phyloP scores from a whole-genome alignment of 1,140 invertebrate species.

The Protaetia brevitarsis region DNA sequence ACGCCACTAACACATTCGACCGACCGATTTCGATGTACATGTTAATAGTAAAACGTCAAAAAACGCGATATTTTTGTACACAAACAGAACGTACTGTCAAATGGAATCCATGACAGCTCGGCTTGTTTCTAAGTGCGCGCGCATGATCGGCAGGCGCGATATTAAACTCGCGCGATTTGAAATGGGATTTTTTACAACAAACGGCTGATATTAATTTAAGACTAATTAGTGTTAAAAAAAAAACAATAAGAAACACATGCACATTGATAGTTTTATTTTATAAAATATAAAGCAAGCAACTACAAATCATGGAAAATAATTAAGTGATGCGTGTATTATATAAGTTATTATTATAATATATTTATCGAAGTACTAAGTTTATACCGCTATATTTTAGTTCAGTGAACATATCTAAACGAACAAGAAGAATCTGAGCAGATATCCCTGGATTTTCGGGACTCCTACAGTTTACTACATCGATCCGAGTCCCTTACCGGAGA shows the following conservation, averaged over 20 bases:
- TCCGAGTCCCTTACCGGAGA: neutral
- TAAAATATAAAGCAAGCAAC: too few relatives aligned
- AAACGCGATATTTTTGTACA: constrained; percentile 44
- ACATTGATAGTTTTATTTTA: too few relatives aligned
- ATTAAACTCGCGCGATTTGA: neutral
- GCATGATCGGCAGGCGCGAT: constrained; percentile 34
- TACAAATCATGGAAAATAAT: too few relatives aligned
- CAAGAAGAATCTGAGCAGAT: neutral
- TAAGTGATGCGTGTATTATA: too few relatives aligned
- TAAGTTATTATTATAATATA: too few relatives aligned
- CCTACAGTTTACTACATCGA: neutral
- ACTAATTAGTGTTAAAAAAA: too few relatives aligned
- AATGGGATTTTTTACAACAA: neutral
- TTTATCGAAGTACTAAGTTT: too few relatives aligned
- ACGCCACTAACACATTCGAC: constrained; percentile 36
- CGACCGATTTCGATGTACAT: constrained; percentile 33
- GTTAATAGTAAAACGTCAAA: constrained; percentile 40
- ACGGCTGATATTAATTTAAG: too few relatives aligned
- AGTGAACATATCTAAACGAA: neutral
- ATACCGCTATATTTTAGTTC: neutral
- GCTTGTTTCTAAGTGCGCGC: constrained; percentile 32
- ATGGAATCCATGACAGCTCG: constrained; percentile 44
- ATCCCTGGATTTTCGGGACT: neutral
- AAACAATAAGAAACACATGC: too few relatives aligned
- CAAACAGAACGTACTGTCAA: constrained; percentile 44